Percentiles rank a stretch among this genome's conserved stretches.
Evolutionary conservation across 2,113 vertebrate genomes (phyloP).

Genomic region (Phyllostomus discolor): DNA sequence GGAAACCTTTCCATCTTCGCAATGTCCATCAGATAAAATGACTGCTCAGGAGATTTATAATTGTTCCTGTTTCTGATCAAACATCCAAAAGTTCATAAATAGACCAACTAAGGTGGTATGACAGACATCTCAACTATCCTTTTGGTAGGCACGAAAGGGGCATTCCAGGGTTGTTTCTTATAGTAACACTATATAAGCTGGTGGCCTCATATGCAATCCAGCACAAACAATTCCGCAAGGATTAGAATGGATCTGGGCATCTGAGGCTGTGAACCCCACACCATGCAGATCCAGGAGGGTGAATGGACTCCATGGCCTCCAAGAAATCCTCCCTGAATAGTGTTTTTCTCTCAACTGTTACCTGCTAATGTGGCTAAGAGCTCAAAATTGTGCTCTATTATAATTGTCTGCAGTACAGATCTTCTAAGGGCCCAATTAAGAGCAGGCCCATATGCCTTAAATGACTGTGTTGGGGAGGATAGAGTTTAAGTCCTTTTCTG

Average conservation of each 20-base stretch:
- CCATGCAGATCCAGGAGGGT: not conserved
- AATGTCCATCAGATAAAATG: not conserved
- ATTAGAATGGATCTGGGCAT: not conserved
- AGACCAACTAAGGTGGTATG: not conserved
- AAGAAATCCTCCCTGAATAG: not conserved
- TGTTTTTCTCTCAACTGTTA: not conserved
- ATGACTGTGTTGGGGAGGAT: not conserved
- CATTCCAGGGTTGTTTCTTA: not conserved
- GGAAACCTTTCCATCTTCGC: not conserved
- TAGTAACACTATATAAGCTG: not conserved
- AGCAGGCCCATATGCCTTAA: not conserved
- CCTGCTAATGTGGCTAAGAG: not conserved
- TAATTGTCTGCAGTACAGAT: not conserved
- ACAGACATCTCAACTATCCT: not conserved
- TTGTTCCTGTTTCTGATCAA: not conserved
- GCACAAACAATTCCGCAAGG: not conserved
- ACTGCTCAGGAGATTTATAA: conserved; percentile 4
- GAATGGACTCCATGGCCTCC: not conserved
- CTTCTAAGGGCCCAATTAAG: not conserved
- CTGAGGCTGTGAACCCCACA: not conserved
- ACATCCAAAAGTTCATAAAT: not conserved
- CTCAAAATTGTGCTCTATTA: not conserved
- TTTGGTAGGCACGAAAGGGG: not conserved
- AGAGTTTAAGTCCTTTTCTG: not conserved
- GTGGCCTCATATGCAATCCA: not conserved